A percentile compares a stretch with the other conserved stretches of the same genome.
These are phyloP conservation scores for Scolopax mira DNA, from an alignment of 2,113 vertebrate species.

Conservation along the genomic window DNA sequence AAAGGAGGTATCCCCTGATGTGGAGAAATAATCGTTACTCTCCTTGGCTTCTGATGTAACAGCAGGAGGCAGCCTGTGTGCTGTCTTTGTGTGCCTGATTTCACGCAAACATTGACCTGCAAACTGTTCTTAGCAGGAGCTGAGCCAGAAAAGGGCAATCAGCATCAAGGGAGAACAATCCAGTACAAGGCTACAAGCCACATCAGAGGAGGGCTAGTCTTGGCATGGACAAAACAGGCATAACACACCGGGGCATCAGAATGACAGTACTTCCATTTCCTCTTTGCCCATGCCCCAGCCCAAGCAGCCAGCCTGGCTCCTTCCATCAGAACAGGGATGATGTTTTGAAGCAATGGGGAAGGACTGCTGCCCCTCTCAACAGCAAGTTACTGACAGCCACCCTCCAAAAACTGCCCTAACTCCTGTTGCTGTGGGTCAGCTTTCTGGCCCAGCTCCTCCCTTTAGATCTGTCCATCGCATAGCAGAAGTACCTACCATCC, in stretches of 20 bases:
- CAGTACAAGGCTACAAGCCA: background rate
- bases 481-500: background rate
- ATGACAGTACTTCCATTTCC: background rate
- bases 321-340: background rate
- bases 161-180: background rate
- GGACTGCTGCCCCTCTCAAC: background rate
- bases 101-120: background rate
- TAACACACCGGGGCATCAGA: background rate
- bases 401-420: background rate
- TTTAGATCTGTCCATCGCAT: background rate
- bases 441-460: background rate
- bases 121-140: background rate
- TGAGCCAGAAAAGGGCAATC: background rate
- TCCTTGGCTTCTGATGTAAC: background rate
- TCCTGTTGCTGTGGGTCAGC: background rate
- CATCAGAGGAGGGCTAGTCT: background rate
- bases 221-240: rapidly evolving
- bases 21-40: background rate
- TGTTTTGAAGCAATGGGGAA: background rate
- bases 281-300: background rate
- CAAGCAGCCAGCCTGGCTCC: background rate
- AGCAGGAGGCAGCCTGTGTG: background rate
- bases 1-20: background rate
- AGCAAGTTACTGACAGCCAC: background rate
- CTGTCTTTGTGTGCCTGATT: background rate